Conservation (phyloP, 2,113 vertebrate genomes). For the Channa argus region DNA sequence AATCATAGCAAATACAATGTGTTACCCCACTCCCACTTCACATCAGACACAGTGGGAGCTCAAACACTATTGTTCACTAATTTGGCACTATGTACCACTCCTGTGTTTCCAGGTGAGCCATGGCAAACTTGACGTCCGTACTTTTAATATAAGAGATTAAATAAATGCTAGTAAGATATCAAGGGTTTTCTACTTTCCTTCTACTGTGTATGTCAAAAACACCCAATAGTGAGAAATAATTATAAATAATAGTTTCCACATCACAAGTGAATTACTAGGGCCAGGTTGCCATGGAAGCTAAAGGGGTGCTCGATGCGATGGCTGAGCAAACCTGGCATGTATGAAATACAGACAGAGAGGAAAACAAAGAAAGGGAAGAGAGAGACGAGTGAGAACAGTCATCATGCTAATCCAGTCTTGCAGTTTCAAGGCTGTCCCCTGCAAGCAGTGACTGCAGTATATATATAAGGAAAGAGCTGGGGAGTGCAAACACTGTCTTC, state of each 20-base stretch:
- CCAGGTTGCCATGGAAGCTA: constrained; percentile 57
- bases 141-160: background rate
- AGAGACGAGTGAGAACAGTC: background rate
- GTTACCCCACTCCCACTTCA: no score
- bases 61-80: background rate
- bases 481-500: background rate
- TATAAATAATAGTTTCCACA: constrained; percentile 11
- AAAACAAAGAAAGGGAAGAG: background rate
- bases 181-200: background rate
- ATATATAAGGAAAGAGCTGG: background rate
- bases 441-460: background rate
- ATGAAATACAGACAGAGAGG: constrained; percentile 15
- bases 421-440: background rate
- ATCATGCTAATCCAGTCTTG: background rate
- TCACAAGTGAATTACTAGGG: constrained; percentile 1
- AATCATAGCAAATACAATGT: constrained; percentile 5
- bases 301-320: background rate
- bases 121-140: background rate
- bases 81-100: background rate
- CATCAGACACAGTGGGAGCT: no score
- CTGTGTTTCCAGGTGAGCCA: background rate
- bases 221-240: background rate
- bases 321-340: constrained; percentile 24
- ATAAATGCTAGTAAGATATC: background rate
- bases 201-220: background rate